Percentiles rank a stretch among this genome's conserved stretches.
Conservation (phyloP, 2,888 invertebrate species). For the Agrochola circellaris region DNA sequence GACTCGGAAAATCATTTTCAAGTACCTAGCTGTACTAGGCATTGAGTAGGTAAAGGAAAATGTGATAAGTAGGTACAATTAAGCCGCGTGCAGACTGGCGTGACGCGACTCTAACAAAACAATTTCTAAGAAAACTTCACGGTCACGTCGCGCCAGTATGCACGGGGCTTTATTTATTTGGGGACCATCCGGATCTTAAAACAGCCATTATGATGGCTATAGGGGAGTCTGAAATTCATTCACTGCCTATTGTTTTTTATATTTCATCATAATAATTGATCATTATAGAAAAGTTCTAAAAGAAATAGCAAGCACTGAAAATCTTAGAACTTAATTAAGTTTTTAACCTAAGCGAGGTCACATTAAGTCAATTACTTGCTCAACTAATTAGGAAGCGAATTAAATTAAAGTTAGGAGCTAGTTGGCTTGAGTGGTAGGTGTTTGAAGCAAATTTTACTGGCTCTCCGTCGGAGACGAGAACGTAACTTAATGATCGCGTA, state of each 20-base stretch:
- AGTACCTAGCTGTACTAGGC: background rate
- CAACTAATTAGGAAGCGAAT: conserved; percentile 68
- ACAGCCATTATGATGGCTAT: background rate
- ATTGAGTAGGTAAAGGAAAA: background rate
- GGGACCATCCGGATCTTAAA: background rate
- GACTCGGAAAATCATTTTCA: conserved; percentile 9
- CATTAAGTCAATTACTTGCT: conserved; percentile 68
- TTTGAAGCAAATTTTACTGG: conserved; percentile 79
- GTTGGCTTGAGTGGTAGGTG: conserved; percentile 73
- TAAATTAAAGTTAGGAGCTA: conserved; percentile 72
- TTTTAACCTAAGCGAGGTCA: conserved; percentile 59
- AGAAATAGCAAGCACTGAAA: conserved; percentile 10
- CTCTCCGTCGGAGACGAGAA: conserved; percentile 77
- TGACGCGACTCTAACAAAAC: too few relatives aligned
- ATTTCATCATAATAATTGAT: background rate
- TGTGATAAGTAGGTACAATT: background rate
- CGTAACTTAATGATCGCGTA: conserved; percentile 88
- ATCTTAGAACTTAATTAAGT: conserved; percentile 39
- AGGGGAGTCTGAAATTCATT: background rate
- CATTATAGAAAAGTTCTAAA: background rate
- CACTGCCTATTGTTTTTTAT: background rate
- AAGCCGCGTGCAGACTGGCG: too few relatives aligned
- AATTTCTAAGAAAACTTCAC: too few relatives aligned
- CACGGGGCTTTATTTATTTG: background rate
- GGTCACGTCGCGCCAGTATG: too few relatives aligned